A percentile compares a stretch with the other conserved stretches of the same genome.
These are phyloP conservation scores for Microplitis mediator DNA, from an alignment of 1,140 invertebrate species.

Conservation along the genomic window DNA sequence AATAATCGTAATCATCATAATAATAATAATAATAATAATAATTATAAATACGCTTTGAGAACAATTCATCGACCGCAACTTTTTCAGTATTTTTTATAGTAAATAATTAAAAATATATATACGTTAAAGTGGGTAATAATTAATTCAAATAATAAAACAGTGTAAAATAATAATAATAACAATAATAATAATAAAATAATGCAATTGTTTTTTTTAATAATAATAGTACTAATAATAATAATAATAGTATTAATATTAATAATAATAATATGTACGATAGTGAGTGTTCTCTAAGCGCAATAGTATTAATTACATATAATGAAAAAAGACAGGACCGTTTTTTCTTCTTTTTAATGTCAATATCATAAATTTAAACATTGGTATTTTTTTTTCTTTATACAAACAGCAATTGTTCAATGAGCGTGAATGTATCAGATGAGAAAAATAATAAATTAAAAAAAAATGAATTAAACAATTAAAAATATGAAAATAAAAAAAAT, in stretches of 20 bases:
- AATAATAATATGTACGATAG: not conserved
- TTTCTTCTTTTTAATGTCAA: not conserved
- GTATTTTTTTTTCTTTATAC: not conserved
- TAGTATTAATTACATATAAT: not conserved
- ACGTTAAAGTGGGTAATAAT: no score
- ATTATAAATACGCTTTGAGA: not conserved
- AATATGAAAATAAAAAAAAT: no score
- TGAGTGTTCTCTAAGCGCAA: constrained; percentile 2
- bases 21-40: no score
- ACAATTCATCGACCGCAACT: not conserved
- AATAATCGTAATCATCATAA: not conserved
- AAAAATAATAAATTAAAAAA: no score
- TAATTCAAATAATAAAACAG: not conserved
- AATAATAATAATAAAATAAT: constrained; percentile 14
- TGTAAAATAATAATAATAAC: constrained; percentile 12
- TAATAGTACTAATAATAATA: not conserved
- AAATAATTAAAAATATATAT: no score
- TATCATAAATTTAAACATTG: constrained; percentile 1
- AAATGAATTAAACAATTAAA: no score
- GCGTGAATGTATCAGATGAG: no score
- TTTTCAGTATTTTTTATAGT: not conserved
- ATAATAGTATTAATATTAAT: not conserved
- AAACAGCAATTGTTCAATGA: not conserved
- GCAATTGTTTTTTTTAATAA: not conserved
- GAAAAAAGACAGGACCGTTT: not conserved